These are phyloP conservation scores for Ormyrus nitidulus DNA, from an alignment of 2,888 invertebrate genomes.

Conservation along the genomic window DNA sequence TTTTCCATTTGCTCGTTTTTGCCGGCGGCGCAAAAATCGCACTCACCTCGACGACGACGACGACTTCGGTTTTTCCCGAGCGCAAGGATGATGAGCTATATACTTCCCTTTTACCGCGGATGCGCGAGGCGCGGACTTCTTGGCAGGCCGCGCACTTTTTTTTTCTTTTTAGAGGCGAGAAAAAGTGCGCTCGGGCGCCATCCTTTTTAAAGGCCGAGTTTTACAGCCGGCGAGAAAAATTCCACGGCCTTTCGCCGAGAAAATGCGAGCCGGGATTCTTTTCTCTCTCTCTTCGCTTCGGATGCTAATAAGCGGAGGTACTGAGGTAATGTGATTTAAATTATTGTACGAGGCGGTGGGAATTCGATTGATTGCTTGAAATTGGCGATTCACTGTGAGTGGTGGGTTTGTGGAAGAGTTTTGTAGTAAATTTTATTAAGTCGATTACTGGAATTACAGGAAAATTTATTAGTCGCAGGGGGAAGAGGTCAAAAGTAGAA, in stretches of 20 bases:
- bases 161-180: neutral
- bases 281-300: neutral
- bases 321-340: slow-evolving; percentile 13
- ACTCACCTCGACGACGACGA: neutral
- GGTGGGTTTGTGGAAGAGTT: no score
- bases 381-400: no score
- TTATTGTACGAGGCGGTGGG: neutral
- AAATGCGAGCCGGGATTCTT: neutral
- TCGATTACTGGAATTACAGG: no score
- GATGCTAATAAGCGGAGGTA: neutral
- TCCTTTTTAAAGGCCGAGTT: slow-evolving; percentile 5
- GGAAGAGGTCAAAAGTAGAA: no score
- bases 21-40: neutral
- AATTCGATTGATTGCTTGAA: no score
- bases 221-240: neutral
- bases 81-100: no score
- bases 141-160: neutral
- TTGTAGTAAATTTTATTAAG: no score
- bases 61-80: no score
- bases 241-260: neutral
- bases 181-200: neutral
- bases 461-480: no score
- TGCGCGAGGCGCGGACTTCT: neutral
- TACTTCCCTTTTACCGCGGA: slow-evolving; percentile 1
- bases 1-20: neutral